phyloP scores from a whole-genome alignment of 1,140 invertebrate species.

The Halyomorpha halys region DNA sequence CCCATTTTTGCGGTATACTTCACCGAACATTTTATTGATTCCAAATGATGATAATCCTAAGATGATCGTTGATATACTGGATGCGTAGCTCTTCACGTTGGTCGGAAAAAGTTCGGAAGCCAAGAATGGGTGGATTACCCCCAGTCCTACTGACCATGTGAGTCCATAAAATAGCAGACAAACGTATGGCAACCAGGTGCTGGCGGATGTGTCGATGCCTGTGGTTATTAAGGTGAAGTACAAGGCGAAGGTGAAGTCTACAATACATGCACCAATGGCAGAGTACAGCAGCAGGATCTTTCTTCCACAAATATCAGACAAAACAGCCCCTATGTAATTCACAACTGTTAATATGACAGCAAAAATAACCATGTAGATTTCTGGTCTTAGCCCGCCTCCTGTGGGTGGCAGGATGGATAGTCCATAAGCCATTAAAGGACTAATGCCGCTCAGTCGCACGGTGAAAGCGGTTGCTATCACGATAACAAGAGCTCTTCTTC shows the following conservation, averaged over 20 bases:
- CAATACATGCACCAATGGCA: conserved; percentile 25
- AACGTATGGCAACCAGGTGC: conserved; percentile 30
- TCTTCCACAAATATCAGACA: conserved; percentile 41
- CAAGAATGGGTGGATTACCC: conserved; percentile 31
- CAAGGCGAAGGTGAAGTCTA: conserved; percentile 25
- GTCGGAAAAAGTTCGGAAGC: conserved; percentile 32
- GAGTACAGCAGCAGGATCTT: conserved; percentile 44
- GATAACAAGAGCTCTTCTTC: conserved; percentile 30
- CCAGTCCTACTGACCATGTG: conserved; percentile 30
- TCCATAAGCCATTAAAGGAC: conserved; percentile 30
- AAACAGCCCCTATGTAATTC: conserved; percentile 37
- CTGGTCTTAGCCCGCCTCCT: conserved; percentile 19
- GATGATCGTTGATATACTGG: conserved; percentile 29
- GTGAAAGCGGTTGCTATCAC: conserved; percentile 26
- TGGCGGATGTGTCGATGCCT: neutral
- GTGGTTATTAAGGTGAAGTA: conserved; percentile 30
- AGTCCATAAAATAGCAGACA: conserved; percentile 29
- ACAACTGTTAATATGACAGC: conserved; percentile 34
- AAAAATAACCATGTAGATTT: conserved; percentile 29
- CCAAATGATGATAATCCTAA: conserved; percentile 29
- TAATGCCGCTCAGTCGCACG: conserved; percentile 30
- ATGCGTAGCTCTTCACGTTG: conserved; percentile 32
- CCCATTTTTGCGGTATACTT: conserved; percentile 2
- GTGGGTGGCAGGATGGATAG: conserved; percentile 32
- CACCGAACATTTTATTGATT: conserved; percentile 31